phyloP scores from a whole-genome alignment of 1,140 invertebrate genomes.

The Philotrypesis tridentata region DNA sequence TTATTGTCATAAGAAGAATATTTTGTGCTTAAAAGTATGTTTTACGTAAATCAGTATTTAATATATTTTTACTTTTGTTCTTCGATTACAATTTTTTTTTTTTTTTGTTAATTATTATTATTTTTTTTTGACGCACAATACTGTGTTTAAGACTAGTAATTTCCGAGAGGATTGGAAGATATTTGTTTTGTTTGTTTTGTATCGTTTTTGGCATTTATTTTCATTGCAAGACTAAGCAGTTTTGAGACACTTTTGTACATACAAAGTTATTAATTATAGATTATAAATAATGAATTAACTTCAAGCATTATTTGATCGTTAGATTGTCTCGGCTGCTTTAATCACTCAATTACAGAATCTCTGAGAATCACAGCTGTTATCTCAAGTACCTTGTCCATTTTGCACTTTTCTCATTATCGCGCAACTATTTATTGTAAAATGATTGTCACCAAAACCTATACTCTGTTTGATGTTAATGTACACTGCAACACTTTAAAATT shows the following conservation, averaged over 20 bases:
- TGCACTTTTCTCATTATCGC: conserved; percentile 39
- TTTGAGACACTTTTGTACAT: neutral
- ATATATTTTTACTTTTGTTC: conserved; percentile 8
- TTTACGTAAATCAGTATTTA: conserved; percentile 31
- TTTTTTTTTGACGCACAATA: conserved; percentile 33
- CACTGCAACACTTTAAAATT: conserved; percentile 26
- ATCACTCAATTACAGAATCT: conserved; percentile 18
- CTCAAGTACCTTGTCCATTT: conserved; percentile 33
- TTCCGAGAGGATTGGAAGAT: neutral
- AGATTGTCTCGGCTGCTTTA: conserved; percentile 12
- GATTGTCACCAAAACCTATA: conserved; percentile 29
- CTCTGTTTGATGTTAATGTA: conserved; percentile 39
- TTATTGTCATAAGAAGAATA: conserved; percentile 21
- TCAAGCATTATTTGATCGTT: neutral
- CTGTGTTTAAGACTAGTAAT: conserved; percentile 1
- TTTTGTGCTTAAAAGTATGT: conserved; percentile 21
- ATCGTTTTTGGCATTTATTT: conserved; percentile 31
- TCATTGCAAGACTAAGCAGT: conserved; percentile 4
- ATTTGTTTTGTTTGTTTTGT: conserved; percentile 22
- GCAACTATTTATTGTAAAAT: conserved; percentile 32
- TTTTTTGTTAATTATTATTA: no score
- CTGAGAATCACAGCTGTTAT: conserved; percentile 44
- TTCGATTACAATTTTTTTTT: conserved; percentile 15
- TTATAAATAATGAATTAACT: conserved; percentile 7
- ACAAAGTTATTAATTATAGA: neutral